A percentile compares a stretch with the other conserved stretches of the same genome.
phyloP scores from a whole-genome alignment of 2,113 vertebrate species.

The Henicopernis longicauda region DNA sequence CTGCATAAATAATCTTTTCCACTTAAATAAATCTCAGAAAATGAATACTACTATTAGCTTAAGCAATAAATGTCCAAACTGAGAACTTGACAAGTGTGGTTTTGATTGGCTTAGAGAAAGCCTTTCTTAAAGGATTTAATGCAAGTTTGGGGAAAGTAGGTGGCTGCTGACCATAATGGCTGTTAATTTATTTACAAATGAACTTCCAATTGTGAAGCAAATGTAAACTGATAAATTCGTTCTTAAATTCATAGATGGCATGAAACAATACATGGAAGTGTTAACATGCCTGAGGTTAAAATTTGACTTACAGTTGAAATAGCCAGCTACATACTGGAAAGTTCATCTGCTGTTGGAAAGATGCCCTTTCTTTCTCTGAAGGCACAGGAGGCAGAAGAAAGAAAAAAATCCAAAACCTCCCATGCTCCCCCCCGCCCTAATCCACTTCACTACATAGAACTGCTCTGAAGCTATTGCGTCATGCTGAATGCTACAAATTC shows the following conservation, averaged over 20 bases:
- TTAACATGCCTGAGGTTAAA: not conserved
- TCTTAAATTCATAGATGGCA: not conserved
- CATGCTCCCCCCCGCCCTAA: rapidly evolving
- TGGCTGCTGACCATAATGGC: not conserved
- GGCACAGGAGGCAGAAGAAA: not conserved
- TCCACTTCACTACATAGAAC: not conserved
- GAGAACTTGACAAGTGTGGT: not conserved
- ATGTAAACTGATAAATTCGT: constrained; percentile 35
- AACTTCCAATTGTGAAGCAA: constrained; percentile 40
- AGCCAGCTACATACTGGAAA: not conserved
- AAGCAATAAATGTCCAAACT: not conserved
- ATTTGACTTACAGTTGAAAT: not conserved
- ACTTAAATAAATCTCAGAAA: not conserved
- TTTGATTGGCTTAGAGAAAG: not conserved
- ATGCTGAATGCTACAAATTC: not conserved
- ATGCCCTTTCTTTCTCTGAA: not conserved
- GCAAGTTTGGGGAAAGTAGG: not conserved
- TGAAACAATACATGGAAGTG: not conserved
- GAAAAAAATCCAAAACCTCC: not conserved
- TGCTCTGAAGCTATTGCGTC: not conserved
- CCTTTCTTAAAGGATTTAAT: not conserved
- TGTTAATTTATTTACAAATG: not conserved
- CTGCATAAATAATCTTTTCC: not conserved
- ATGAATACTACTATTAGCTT: not conserved
- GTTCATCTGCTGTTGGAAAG: not conserved